Evolutionary conservation across 2,113 vertebrate species (phyloP), one percentile per base, ranked within the genome.

Genomic region (Taurulus bubalis): DNA sequence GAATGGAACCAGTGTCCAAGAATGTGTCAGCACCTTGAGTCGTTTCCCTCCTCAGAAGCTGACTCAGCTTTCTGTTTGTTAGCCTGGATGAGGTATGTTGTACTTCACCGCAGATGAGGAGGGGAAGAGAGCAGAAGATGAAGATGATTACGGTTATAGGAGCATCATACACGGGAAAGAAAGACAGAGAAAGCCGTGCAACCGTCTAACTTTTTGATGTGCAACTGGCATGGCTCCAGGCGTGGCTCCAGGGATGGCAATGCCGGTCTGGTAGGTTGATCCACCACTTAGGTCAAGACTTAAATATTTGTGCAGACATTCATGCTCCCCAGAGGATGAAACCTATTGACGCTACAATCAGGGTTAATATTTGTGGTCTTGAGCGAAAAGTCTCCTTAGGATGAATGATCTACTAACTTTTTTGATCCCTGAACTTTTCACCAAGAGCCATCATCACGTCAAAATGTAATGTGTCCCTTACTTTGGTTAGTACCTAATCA

Each of bases 61-160:
- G 56, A 69, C 68, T 73, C 55, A 36, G 72, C 80, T 53, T 71
- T 70, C 26, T 74, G 30, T 42, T 56, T 58, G 12, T 65, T 38
- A 26, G 49, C 65, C 69, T 24, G 51, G 10, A 64, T 68, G 49
- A 58, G 18, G 67, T 30, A 20, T 20, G 24, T 28, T 65, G 63
- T 42, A 51, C 59, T 74, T 34, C 38, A 67, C 10, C 34, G 58
- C 59, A 24, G 8, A 77, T 30, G 30, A 18, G 36, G 26, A 47
- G 40, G 58, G 30, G 30, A 49, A 8, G 32, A 45, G 14, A 36
- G 15, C 12, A 16, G 5, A 8, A 32, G 47, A 47, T 0, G 4
- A n/a, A 47, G 49, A 42, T 60, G 28, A 74, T 34, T 6, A 47
- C 20, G n/a, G 30, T 28, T 68, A 36, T 49, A 36, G n/a, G 40